Evolutionary conservation across 2,888 invertebrate genomes (phyloP), one percentile per base, ranked within the genome.

Genomic region (Sabatieria punctata): DNA sequence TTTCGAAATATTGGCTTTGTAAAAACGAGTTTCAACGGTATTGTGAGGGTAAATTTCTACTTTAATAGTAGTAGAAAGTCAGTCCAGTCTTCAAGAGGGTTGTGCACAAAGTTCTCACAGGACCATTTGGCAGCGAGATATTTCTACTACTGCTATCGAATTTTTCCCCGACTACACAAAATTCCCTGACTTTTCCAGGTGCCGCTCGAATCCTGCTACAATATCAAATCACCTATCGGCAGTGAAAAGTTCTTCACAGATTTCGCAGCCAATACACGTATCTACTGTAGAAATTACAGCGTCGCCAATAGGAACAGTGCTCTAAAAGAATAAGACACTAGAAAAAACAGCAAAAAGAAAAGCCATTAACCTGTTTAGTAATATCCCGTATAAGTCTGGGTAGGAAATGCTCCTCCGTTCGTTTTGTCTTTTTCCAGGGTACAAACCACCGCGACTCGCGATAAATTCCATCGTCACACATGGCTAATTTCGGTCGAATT

Each of bases 191-290:
- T n/a, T n/a, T n/a, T n/a, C n/a, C n/a, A n/a, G n/a, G n/a, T n/a
- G n/a, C n/a, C n/a, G n/a, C n/a, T n/a, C n/a, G n/a, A n/a, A n/a
- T n/a, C n/a, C n/a, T n/a, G n/a, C n/a, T n/a, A n/a, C 13, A 6
- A 41, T 23, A 41, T 23, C 11, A 11, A 30, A 8, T 8, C 15
- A 30, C 30, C 30, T 78, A 56, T 75, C 73, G 1, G 89, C 82
- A 66, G 82, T 83, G 95, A 95, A 97, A 19, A 97, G 69, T 65
- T 97, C 97, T 69, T 97, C 95, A 68, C 97, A 97, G 54, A 95
- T 89, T 73, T 95, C 95, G 69, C 79, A 85, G 3, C 91, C 89
- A 54, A 97, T 79, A 59, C 88, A 86, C 0, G 91, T 89, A 63
- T 97, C 95, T 53, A 74, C 73, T 0, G 91, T 86, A 22, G 85